Conservation (phyloP, 2,797 vertebrate genomes). For the Sternotherus odoratus region DNA sequence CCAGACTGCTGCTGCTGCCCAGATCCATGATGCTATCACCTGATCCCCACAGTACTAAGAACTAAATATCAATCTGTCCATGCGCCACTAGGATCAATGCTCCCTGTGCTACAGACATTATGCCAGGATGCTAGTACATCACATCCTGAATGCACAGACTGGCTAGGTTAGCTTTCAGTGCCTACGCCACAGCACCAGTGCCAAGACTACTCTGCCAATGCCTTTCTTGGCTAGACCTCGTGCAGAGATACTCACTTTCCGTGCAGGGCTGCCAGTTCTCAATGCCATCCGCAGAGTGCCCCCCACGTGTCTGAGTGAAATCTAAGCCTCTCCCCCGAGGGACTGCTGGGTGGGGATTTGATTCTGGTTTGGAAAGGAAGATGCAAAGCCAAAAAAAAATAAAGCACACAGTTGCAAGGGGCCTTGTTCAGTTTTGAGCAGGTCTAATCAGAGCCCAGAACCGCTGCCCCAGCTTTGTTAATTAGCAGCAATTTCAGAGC, state of each 20-base stretch:
- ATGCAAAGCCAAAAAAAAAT: not conserved
- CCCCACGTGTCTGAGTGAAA: accelerated
- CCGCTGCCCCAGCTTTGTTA: accelerated
- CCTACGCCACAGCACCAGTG: not conserved
- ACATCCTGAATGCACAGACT: not conserved
- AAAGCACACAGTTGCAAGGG: not conserved
- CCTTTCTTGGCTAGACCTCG: not conserved
- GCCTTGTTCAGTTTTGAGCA: not conserved
- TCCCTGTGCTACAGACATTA: accelerated
- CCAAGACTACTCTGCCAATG: accelerated
- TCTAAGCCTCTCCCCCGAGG: not conserved
- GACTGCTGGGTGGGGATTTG: not conserved
- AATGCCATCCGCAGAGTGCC: accelerated
- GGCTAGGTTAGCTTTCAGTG: not conserved
- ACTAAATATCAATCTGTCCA: not conserved
- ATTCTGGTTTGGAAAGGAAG: not conserved
- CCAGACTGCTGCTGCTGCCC: not conserved
- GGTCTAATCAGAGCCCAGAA: not conserved
- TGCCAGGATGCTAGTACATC: not conserved
- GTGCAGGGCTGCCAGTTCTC: accelerated
- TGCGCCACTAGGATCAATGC: not conserved
- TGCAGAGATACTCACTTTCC: not conserved
- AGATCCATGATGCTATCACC: not conserved
- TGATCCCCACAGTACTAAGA: not conserved
- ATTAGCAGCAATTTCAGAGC: not conserved